These are phyloP conservation scores for Luffia ferchaultella DNA, from an alignment of 2,888 invertebrate species.

Conservation along the genomic window DNA sequence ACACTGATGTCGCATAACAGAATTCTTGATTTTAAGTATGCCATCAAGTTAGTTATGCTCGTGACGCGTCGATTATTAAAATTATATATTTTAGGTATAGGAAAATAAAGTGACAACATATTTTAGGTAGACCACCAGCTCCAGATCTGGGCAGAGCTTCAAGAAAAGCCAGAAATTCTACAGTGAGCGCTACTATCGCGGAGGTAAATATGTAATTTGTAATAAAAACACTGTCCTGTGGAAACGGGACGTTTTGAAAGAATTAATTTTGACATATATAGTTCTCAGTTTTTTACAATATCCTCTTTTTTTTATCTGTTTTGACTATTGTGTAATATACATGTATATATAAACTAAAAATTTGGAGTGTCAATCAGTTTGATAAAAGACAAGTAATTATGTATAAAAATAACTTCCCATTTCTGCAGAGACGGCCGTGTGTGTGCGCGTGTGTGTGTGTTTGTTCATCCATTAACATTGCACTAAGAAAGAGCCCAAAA, in stretches of 20 bases:
- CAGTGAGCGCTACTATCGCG: conserved; percentile 33
- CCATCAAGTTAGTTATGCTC: too few relatives aligned
- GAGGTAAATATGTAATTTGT: conserved; percentile 32
- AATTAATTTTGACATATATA: not conserved
- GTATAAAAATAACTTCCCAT: not conserved
- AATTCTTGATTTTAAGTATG: too few relatives aligned
- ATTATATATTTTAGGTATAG: too few relatives aligned
- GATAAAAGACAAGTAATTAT: not conserved
- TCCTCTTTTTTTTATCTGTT: not conserved
- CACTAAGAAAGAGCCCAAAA: conserved; percentile 24
- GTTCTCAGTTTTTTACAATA: not conserved
- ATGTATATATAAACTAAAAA: not conserved
- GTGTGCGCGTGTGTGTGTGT: conserved; percentile 56
- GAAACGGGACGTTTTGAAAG: not conserved
- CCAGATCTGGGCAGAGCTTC: conserved; percentile 35
- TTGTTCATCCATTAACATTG: conserved; percentile 50
- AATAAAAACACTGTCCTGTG: not conserved
- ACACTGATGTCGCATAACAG: too few relatives aligned
- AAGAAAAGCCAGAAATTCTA: conserved; percentile 41
- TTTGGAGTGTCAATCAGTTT: not conserved
- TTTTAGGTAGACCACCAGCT: conserved; percentile 33
- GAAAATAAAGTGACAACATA: too few relatives aligned
- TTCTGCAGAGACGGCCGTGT: conserved; percentile 21
- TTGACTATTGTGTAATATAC: not conserved
- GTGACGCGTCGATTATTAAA: too few relatives aligned